Base-by-base conservation (phyloP, 1,140 invertebrate genomes). In the Sogatella furcifera region DNA sequence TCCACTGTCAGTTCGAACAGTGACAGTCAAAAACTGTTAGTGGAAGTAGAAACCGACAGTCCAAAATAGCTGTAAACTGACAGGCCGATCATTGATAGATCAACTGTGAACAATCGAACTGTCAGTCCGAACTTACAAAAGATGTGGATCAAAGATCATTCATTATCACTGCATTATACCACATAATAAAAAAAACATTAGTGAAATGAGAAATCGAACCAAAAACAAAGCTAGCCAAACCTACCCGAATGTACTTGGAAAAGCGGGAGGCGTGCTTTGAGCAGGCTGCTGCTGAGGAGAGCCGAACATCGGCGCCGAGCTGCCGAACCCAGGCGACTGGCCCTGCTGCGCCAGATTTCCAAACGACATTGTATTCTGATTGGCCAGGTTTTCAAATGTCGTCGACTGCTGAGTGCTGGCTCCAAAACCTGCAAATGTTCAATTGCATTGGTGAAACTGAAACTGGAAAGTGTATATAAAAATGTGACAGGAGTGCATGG, bases 321-420 rank as follows among this genome's bases (percentile, higher is more conserved):
- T 19, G 17, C 54, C 54, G 28, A 58, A 64, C 1, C 54, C 57
- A 3, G 61, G 24, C 10, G 58, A 15, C 41, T 60, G 62, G 4
- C 56, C 24, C 19, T 77, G 72, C 62, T 80, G 79, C 6, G 80
- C 80, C 49, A 81, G 67, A 68, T 78, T 80, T 1, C 79, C 79
- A 68, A 81, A 81, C 10, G 78, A 75, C 9, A 81, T 70, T 6
- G 78, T 77, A 52, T 76, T 76, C 59, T 78, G 74, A 49, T 72
- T 76, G 6, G 79, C 79, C 21, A 81, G 66, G 60, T 75, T 78
- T 60, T 78, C 79, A 71, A 81, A 81, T 5, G 76, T 73, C 17
- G 76, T 74, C 54, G 76, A 71, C n/a, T 72, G 66, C n/a, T 71
- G 68, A 31, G 67, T 66, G 4, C 68, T 24, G 17, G 66, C 57